Percentiles rank a stretch among this genome's conserved stretches.
phyloP scores from a whole-genome alignment of 2,113 vertebrate genomes.

The Calyptommatus sinebrachiatus region DNA sequence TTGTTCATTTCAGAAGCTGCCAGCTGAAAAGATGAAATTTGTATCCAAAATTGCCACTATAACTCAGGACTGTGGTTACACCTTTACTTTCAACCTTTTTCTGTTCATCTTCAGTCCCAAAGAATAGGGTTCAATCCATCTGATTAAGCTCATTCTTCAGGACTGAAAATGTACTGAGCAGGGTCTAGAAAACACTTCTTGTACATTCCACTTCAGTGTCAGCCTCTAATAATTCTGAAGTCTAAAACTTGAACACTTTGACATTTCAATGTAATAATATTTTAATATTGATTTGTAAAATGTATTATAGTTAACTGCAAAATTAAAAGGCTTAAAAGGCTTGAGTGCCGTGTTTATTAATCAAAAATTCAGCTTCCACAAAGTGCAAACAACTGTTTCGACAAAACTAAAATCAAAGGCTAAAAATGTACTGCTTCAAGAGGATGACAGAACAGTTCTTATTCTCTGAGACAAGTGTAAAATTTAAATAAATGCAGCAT shows the following conservation, averaged over 20 bases:
- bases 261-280: too few species aligned
- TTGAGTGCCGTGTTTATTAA: conserved; percentile 25
- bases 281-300: not conserved
- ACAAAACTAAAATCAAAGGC: conserved; percentile 2
- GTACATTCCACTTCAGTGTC: fast-evolving
- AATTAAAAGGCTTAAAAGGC: not conserved
- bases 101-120: too few species aligned
- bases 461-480: conserved; percentile 47
- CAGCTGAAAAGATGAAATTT: not conserved
- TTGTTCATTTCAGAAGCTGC: too few species aligned
- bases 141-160: too few species aligned
- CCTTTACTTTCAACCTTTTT: too few species aligned
- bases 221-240: too few species aligned
- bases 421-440: conserved; percentile 43
- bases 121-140: too few species aligned
- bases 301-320: conserved; percentile 29
- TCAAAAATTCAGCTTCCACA: conserved; percentile 34
- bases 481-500: conserved; percentile 41
- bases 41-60: not conserved
- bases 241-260: too few species aligned
- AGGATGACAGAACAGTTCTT: conserved; percentile 48
- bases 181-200: not conserved
- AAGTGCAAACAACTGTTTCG: not conserved
- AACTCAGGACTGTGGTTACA: too few species aligned
- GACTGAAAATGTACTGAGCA: too few species aligned